These are phyloP conservation scores for Ptychodera flava DNA, from an alignment of 35 echinoderm and acorn worm species.

Conservation along the genomic window DNA sequence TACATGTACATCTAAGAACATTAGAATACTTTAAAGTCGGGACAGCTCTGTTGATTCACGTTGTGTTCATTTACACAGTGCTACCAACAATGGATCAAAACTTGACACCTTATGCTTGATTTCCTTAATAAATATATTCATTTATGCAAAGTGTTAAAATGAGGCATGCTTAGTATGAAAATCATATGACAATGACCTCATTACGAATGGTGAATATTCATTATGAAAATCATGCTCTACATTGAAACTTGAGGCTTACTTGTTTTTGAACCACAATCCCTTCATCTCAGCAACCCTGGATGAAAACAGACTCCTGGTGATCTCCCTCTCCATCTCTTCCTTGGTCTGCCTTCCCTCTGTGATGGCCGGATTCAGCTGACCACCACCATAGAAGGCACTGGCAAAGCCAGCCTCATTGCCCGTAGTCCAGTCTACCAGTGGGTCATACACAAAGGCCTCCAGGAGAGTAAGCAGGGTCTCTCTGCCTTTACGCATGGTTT, in stretches of 20 bases:
- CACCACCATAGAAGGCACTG: slow-evolving; percentile 85
- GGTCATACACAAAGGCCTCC: slow-evolving; percentile 97
- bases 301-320: slow-evolving; percentile 80
- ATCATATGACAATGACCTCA: no score
- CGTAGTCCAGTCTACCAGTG: slow-evolving; percentile 98
- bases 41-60: no score
- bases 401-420: slow-evolving; percentile 95
- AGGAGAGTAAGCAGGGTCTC: slow-evolving; percentile 90
- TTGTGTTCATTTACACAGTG: no score
- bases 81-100: no score
- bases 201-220: no score
- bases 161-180: no score
- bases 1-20: background rate
- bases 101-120: no score
- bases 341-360: slow-evolving; percentile 71
- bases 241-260: slow-evolving; percentile 34
- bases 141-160: no score
- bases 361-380: slow-evolving; percentile 84
- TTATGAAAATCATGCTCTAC: no score
- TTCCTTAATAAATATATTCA: no score
- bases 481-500: slow-evolving; percentile 89
- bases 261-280: slow-evolving; percentile 82
- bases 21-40: no score
- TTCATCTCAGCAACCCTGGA: slow-evolving; percentile 94
- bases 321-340: slow-evolving; percentile 90